Evolutionary conservation across 2,797 vertebrate genomes (phyloP).

Genomic region (Megalops cyprinoides): DNA sequence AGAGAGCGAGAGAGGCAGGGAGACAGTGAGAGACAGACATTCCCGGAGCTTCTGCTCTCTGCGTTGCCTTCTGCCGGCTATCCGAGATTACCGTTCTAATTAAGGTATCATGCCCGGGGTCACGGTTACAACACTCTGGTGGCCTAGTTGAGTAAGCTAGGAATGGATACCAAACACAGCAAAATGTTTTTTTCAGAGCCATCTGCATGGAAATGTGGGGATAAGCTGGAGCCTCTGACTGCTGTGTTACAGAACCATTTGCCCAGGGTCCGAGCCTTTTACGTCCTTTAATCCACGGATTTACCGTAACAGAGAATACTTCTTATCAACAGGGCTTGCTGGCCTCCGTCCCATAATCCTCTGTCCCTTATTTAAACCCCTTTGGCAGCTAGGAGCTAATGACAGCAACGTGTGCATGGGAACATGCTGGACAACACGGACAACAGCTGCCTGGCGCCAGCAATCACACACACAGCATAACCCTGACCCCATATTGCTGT

Average conservation of each 20-base stretch:
- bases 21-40: too few relatives aligned
- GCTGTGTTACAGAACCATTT: slow-evolving; percentile 63
- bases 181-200: slow-evolving; percentile 30
- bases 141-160: slow-evolving; percentile 62
- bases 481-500: not conserved
- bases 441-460: not conserved
- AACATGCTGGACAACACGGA: not conserved
- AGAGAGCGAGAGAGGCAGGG: too few relatives aligned
- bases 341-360: slow-evolving; percentile 65
- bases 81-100: slow-evolving; percentile 73
- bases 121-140: slow-evolving; percentile 56
- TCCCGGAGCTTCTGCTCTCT: too few relatives aligned
- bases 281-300: slow-evolving; percentile 75
- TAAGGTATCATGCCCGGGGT: slow-evolving; percentile 72
- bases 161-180: slow-evolving; percentile 47
- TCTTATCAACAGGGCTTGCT: slow-evolving; percentile 76
- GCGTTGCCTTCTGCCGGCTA: not conserved
- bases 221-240: slow-evolving; percentile 64
- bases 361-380: too few relatives aligned
- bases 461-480: not conserved
- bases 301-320: slow-evolving; percentile 82
- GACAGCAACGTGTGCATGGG: not conserved
- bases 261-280: slow-evolving; percentile 44
- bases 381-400: too few relatives aligned
- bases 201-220: slow-evolving; percentile 51